These are phyloP conservation scores for Drosophila busckii DNA, from an alignment of 1,140 invertebrate species.

Conservation along the genomic window DNA sequence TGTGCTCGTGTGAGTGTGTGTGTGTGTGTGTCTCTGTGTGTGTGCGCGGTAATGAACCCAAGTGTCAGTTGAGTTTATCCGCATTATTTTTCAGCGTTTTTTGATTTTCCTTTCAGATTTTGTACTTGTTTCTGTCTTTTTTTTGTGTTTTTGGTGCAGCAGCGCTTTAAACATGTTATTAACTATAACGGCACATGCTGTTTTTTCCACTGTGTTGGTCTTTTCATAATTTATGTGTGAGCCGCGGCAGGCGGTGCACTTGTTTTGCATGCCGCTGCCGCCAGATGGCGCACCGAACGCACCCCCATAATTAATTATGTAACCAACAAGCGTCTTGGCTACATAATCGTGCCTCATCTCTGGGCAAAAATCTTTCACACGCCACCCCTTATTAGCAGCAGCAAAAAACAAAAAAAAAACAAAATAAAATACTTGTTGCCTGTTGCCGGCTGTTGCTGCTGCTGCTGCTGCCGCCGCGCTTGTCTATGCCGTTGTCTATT, in stretches of 20 bases:
- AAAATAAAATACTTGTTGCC: too few species aligned
- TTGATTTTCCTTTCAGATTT: background rate
- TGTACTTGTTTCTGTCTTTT: conserved; percentile 21
- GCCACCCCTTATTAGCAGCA: conserved; percentile 63
- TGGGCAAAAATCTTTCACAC: conserved; percentile 54
- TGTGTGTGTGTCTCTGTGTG: too few species aligned
- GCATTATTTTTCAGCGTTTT: conserved; percentile 28
- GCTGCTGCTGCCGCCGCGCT: conserved; percentile 25
- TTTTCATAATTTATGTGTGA: conserved; percentile 73
- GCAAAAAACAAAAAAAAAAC: too few species aligned
- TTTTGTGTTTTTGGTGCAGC: conserved; percentile 53
- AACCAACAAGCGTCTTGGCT: conserved; percentile 32
- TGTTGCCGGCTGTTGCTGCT: conserved; percentile 1
- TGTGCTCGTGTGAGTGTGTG: too few species aligned
- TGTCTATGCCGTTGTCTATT: conserved; percentile 17
- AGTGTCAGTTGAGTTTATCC: conserved; percentile 31
- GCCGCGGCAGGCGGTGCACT: conserved; percentile 50
- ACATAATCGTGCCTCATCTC: conserved; percentile 27
- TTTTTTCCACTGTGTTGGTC: conserved; percentile 57
- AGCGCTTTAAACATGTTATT: conserved; percentile 59
- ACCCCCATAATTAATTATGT: conserved; percentile 61
- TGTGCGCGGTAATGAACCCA: conserved; percentile 63
- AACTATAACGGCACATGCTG: conserved; percentile 61
- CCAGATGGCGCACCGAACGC: conserved; percentile 36
- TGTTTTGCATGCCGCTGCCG: conserved; percentile 57